These are phyloP conservation scores for Eleginops maclovinus DNA, from an alignment of 2,113 vertebrate species.

Conservation along the genomic window DNA sequence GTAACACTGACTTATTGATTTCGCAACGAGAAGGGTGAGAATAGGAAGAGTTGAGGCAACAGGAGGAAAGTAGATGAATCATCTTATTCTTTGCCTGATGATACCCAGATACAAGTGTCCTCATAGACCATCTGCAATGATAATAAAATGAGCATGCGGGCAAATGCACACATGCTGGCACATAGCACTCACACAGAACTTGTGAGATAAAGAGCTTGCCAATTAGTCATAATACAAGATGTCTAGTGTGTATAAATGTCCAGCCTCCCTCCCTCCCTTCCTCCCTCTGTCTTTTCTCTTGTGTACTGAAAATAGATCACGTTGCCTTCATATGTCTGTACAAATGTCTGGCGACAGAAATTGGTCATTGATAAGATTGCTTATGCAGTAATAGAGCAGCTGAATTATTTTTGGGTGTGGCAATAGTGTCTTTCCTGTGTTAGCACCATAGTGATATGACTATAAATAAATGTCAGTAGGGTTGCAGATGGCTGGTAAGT, in stretches of 20 bases:
- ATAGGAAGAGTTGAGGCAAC: neutral
- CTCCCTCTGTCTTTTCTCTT: neutral
- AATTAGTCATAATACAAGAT: slow-evolving; percentile 32
- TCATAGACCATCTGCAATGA: slow-evolving; percentile 28
- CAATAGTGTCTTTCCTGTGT: no score
- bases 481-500: no score
- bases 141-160: slow-evolving; percentile 6
- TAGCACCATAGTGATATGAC: no score
- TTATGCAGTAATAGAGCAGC: no score
- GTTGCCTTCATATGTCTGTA: no score
- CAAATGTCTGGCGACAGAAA: neutral
- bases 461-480: no score
- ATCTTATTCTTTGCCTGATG: slow-evolving; percentile 34
- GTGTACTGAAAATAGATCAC: neutral
- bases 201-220: slow-evolving; percentile 7
- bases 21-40: slow-evolving; percentile 8
- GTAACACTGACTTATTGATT: slow-evolving; percentile 40
- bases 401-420: no score
- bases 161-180: neutral
- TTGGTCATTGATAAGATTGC: neutral
- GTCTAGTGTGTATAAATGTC: slow-evolving; percentile 17
- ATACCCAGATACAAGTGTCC: slow-evolving; percentile 20
- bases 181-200: slow-evolving; percentile 2
- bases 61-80: slow-evolving; percentile 18
- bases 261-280: no score